Evolutionary conservation across 2,797 vertebrate genomes (phyloP).

Genomic region (Pipistrellus pygmaeus): DNA sequence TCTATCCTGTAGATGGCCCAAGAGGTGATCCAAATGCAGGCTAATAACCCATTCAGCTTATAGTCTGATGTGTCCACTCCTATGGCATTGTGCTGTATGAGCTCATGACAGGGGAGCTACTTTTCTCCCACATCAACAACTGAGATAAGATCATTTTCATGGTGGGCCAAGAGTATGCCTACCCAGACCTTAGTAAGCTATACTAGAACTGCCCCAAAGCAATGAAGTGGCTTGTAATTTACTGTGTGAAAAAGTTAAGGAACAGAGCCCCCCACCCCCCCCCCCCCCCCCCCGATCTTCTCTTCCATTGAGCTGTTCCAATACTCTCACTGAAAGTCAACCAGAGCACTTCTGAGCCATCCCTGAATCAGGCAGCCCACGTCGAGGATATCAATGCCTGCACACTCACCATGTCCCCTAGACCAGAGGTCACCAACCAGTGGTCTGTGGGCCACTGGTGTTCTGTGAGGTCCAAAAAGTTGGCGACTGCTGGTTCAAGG

Average conservation of each 20-base stretch:
- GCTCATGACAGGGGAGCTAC: slow-evolving; percentile 97
- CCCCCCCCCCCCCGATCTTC: slow-evolving; percentile 95
- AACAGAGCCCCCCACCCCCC: slow-evolving; percentile 95
- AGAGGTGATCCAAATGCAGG: slow-evolving; percentile 98
- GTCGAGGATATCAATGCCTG: slow-evolving; percentile 96
- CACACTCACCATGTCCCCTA: slow-evolving; percentile 94
- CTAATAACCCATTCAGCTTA: slow-evolving; percentile 98
- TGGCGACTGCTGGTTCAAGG: no score
- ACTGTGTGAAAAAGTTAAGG: slow-evolving; percentile 95
- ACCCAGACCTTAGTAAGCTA: slow-evolving; percentile 97
- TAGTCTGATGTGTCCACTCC: slow-evolving; percentile 99
- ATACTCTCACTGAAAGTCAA: slow-evolving; percentile 98
- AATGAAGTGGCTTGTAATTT: slow-evolving; percentile 97
- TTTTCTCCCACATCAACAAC: slow-evolving; percentile 95
- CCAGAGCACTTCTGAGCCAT: slow-evolving; percentile 97
- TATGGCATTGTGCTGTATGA: slow-evolving; percentile 98
- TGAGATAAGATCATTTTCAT: slow-evolving; percentile 98
- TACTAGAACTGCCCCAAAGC: slow-evolving; percentile 99
- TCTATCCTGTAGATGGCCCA: slow-evolving; percentile 99
- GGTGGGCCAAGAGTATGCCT: slow-evolving; percentile 96
- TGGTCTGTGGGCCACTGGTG: no score
- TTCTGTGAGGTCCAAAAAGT: no score
- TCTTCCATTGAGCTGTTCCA: slow-evolving; percentile 98
- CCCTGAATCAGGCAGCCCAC: slow-evolving; percentile 96
- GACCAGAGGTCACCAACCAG: no score